Evolutionary conservation across 2,797 vertebrate genomes (phyloP).

Genomic region (Xenopus petersii): DNA sequence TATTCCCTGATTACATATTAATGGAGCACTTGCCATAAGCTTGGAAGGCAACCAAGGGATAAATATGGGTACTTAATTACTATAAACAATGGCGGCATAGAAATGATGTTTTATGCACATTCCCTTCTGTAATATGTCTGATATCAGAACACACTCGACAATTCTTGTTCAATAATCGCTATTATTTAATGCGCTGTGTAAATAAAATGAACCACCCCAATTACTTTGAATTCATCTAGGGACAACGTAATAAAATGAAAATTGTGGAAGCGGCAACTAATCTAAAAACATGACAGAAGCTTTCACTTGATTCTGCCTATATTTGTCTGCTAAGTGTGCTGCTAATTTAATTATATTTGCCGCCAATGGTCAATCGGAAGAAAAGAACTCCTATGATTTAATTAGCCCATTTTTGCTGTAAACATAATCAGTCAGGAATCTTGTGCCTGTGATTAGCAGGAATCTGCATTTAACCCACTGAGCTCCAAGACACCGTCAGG

Average conservation of each 20-base stretch:
- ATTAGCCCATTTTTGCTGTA: slow-evolving; percentile 61
- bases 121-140: slow-evolving; percentile 99
- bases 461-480: not conserved
- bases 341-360: slow-evolving; percentile 78
- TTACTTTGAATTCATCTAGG: slow-evolving; percentile 99
- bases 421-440: slow-evolving; percentile 17
- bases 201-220: slow-evolving; percentile 99
- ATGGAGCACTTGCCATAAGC: slow-evolving; percentile 99
- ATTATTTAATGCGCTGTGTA: slow-evolving; percentile 99
- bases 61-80: slow-evolving; percentile 99
- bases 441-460: not conserved
- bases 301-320: slow-evolving; percentile 74
- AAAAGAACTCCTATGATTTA: slow-evolving; percentile 59
- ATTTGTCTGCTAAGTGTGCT: slow-evolving; percentile 71
- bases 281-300: slow-evolving; percentile 80
- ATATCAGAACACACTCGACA: slow-evolving; percentile 99
- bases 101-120: slow-evolving; percentile 99
- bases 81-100: slow-evolving; percentile 99
- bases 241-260: slow-evolving; percentile 82
- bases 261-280: slow-evolving; percentile 85
- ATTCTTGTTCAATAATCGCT: slow-evolving; percentile 99
- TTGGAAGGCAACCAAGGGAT: slow-evolving; percentile 98
- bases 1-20: slow-evolving; percentile 99
- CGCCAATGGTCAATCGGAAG: slow-evolving; percentile 67
- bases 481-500: too few relatives aligned